Evolutionary conservation across 2,797 vertebrate species (phyloP), one percentile per base, ranked within the genome.

Genomic region (Amazona finschi): DNA sequence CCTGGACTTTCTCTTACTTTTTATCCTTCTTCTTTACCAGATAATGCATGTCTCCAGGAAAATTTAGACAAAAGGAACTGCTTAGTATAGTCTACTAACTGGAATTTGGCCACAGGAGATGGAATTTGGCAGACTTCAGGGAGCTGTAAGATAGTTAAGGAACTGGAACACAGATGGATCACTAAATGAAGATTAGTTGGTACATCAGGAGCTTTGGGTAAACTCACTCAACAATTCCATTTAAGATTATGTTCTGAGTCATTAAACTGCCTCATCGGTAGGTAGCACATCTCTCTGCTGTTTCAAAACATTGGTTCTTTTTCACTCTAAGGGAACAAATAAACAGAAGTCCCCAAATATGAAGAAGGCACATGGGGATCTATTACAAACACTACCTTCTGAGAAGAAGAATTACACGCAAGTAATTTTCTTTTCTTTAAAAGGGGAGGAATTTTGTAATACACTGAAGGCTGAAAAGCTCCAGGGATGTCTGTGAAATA

Each of bases 371-470:
- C 22, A 1, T 53, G 49, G 91, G 77, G 77, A 94, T 85, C 75
- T 84, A 78, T 62, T 87, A 75, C 43, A 86, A 96, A 90, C 53
- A 81, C 85, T 92, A 58, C 38, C 71, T 93, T 94, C 85, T 88
- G 86, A 95, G 78, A 94, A 90, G 84, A 83, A 94, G 87, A 87
- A 95, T 85, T 96, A 93, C 69, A 94, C 1, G 13, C 74, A 95
- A 89, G 71, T 78, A 92, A 95, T 93, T 95, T 95, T 89, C 53
- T 90, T 94, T 96, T 85, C 65, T 89, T 92, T 94, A 96, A 88
- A 87, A 92, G 69, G 81, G 60, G 10, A 93, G 55, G 70, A 82
- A 95, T 96, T 95, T 94, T 91, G 52, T 93, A 94, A 93, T 87
- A 91, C 12, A 83, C 24, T 94, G 77, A 97, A 95, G 74, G 73